Evolutionary conservation across 2,888 invertebrate species (phyloP).

Genomic region (Antheraea yamamai): DNA sequence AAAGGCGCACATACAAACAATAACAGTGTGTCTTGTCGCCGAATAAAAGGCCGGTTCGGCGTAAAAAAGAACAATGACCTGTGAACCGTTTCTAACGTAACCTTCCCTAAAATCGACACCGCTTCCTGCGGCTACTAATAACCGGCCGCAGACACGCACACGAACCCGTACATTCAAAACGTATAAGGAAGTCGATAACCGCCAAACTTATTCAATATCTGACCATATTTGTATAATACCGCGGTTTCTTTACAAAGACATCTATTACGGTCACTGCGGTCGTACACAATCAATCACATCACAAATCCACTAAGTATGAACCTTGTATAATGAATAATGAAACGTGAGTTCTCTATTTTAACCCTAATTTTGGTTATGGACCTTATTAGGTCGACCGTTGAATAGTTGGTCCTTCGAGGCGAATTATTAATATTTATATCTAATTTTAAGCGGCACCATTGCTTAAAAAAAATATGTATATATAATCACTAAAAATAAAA

Average conservation of each 20-base stretch:
- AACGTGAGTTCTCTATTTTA: slow-evolving; percentile 45
- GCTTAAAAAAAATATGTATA: not conserved
- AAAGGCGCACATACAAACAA: slow-evolving; percentile 56
- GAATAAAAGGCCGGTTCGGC: slow-evolving; percentile 58
- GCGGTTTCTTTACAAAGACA: slow-evolving; percentile 37
- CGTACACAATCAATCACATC: slow-evolving; percentile 46
- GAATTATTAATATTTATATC: slow-evolving; percentile 28
- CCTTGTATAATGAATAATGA: slow-evolving; percentile 56
- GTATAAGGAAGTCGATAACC: slow-evolving; percentile 7
- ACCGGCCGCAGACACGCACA: slow-evolving; percentile 56
- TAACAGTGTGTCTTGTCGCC: slow-evolving; percentile 64
- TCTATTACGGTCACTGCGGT: slow-evolving; percentile 41
- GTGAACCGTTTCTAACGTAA: slow-evolving; percentile 69
- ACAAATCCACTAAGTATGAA: slow-evolving; percentile 41
- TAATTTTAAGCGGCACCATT: not conserved
- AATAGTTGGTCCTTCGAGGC: slow-evolving; percentile 32
- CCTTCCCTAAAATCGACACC: slow-evolving; percentile 78
- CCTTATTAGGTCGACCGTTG: slow-evolving; percentile 22
- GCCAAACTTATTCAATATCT: slow-evolving; percentile 15
- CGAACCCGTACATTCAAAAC: slow-evolving; percentile 30
- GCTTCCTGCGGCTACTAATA: slow-evolving; percentile 72
- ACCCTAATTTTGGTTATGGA: slow-evolving; percentile 44
- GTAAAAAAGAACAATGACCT: slow-evolving; percentile 77
- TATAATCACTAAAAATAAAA: not conserved
- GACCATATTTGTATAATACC: slow-evolving; percentile 28